Percentiles rank a stretch among this genome's conserved stretches.
These are phyloP conservation scores for Motacilla tschutschensis DNA, from an alignment of 2,113 vertebrate species.

Conservation along the genomic window DNA sequence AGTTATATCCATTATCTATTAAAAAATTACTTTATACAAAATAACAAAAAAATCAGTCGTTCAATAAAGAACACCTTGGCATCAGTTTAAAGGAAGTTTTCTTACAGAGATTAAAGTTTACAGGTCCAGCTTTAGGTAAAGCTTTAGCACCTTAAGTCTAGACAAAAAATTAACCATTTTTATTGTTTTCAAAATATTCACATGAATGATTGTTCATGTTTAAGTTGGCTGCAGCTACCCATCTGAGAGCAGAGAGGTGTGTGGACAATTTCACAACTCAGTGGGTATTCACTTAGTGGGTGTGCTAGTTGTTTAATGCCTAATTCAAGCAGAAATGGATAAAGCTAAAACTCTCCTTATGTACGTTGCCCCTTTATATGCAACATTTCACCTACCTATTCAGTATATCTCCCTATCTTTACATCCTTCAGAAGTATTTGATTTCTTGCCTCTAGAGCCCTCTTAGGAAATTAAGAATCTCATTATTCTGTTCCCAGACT, in stretches of 20 bases:
- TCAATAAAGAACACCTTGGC: neutral
- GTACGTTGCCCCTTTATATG: neutral
- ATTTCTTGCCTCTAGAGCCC: neutral
- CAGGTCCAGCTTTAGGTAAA: neutral
- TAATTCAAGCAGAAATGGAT: neutral
- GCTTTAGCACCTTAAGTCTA: neutral
- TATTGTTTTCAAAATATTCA: neutral
- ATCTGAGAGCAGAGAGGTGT: neutral
- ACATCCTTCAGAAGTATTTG: neutral
- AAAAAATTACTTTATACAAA: neutral
- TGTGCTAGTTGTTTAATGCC: neutral
- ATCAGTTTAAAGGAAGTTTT: neutral
- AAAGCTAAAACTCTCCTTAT: neutral
- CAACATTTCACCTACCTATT: neutral
- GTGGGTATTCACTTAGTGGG: neutral
- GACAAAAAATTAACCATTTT: neutral
- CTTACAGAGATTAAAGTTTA: neutral
- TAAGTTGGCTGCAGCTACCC: neutral
- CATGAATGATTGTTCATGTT: fast-evolving
- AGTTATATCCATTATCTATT: neutral
- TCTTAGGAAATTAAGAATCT: neutral
- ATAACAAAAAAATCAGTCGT: neutral
- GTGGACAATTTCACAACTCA: neutral
- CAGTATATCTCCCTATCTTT: neutral
- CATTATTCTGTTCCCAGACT: neutral